Base-by-base conservation (phyloP, 2,797 vertebrate genomes). In the Parambassis ranga region DNA sequence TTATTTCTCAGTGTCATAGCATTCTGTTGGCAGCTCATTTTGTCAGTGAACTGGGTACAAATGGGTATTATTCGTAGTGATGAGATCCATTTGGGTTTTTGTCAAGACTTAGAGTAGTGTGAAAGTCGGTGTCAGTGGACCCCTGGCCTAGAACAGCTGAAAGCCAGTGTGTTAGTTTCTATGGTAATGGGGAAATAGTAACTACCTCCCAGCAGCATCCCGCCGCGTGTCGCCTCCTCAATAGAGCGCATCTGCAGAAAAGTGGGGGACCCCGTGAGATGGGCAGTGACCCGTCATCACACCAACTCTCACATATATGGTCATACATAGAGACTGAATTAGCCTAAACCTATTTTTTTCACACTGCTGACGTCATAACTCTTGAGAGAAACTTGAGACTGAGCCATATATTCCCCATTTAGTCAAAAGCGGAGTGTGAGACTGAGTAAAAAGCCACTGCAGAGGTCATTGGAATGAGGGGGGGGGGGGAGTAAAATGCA, bases 231-330 rank as follows among this genome's bases (percentile, higher is more conserved):
- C 93, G 90, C 94, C 94, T 92, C 92, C 93, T 98, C 95, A 97
- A 98, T 98, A 94, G 94, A 92, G 90, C 85, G 95, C 96, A 97
- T 98, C 95, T 97, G 96, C 95, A 96, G 92, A 95, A 95, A 95
- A 93, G 94, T 92, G 93, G 93, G 94, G 94, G 92, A 95, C 91
- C 88, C 91, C 89, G 89, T 71, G 90, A 94, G 95, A 95, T 96
- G 97, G 93, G 94, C 96, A 97, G 89, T 99, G 97, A 99, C 96
- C 96, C 96, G 94, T 97, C 95, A 95, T 94, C 71, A 73, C 78
- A 81, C 64, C 32, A 68, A 89, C 94, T 56, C 81, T 73, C 77
- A 77, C 79, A 77, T 73, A 79, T 74, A 79, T 47, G 68, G 75
- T 68, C 75, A 63, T 59, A 77, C 67, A 81, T 67, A 75, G 94